A percentile compares a stretch with the other conserved stretches of the same genome.
These are phyloP conservation scores for Siphamia tubifer DNA, from an alignment of 2,113 vertebrate species.

Conservation along the genomic window DNA sequence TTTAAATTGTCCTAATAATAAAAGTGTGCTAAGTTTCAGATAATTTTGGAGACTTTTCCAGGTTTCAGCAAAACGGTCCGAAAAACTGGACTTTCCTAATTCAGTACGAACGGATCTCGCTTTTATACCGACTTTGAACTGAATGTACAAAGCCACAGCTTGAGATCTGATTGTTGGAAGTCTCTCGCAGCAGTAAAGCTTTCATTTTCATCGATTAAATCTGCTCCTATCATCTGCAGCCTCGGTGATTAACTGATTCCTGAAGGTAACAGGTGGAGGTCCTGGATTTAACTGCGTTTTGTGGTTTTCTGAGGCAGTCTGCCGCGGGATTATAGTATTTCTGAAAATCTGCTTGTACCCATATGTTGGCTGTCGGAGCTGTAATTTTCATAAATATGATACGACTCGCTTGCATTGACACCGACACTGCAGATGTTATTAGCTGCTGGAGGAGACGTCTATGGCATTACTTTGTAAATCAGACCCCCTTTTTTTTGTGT, in stretches of 20 bases:
- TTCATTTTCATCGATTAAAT: not conserved
- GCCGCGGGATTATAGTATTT: not conserved
- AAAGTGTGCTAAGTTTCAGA: too few species aligned
- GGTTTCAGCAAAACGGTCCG: too few species aligned
- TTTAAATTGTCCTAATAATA: too few species aligned
- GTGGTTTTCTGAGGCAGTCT: not conserved
- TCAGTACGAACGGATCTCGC: too few species aligned
- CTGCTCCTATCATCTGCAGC: not conserved
- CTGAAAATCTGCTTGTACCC: not conserved
- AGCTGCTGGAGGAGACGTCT: not conserved
- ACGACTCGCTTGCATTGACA: not conserved
- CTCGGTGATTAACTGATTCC: not conserved
- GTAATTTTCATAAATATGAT: constrained; percentile 7
- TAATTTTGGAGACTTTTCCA: too few species aligned
- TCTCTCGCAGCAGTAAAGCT: too few species aligned
- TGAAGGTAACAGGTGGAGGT: not conserved
- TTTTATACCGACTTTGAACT: too few species aligned
- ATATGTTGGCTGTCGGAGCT: not conserved
- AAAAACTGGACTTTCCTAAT: too few species aligned
- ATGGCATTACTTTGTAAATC: constrained; percentile 14
- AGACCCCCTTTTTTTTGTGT: constrained; percentile 10
- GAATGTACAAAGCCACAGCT: too few species aligned
- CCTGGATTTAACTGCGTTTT: not conserved
- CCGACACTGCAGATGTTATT: not conserved
- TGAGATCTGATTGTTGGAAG: too few species aligned